Evolutionary conservation across 2,888 invertebrate species (phyloP).

Genomic region (Thymelicus lineola): DNA sequence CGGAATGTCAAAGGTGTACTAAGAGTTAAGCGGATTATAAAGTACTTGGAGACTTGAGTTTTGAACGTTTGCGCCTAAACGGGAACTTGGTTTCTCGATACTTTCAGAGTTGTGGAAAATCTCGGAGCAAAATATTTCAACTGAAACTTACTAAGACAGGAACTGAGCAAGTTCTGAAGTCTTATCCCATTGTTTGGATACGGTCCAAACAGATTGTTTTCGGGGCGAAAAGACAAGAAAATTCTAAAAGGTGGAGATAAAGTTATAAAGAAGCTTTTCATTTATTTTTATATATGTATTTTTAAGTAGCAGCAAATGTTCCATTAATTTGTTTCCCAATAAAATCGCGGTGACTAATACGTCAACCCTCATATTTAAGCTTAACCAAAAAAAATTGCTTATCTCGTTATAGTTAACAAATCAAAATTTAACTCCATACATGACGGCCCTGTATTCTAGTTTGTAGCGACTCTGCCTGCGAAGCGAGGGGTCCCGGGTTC

Average conservation of each 20-base stretch:
- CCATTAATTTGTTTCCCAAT: not conserved
- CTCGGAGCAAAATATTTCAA: constrained; percentile 36
- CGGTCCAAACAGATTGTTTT: constrained; percentile 37
- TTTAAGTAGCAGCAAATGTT: not conserved
- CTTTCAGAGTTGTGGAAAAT: constrained; percentile 36
- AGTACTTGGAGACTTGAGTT: constrained; percentile 63
- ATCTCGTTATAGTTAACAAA: too few species aligned
- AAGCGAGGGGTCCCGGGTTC: too few species aligned
- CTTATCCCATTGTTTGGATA: constrained; percentile 38
- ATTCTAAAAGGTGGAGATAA: constrained; percentile 24
- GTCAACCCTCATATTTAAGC: too few species aligned
- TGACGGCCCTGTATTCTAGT: too few species aligned
- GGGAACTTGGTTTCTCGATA: constrained; percentile 51
- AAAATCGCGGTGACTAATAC: not conserved
- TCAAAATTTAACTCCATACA: too few species aligned
- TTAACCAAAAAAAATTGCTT: too few species aligned
- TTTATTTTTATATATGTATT: not conserved
- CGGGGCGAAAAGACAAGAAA: constrained; percentile 28
- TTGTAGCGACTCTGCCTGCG: too few species aligned
- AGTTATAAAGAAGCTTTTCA: constrained; percentile 19
- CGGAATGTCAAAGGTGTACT: constrained; percentile 65
- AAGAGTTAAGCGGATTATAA: constrained; percentile 56
- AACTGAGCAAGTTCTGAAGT: constrained; percentile 38
- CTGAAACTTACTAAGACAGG: constrained; percentile 39
- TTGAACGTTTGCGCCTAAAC: constrained; percentile 51